Base-by-base conservation (phyloP, 1,140 invertebrate species). In the Euschistus heros region DNA sequence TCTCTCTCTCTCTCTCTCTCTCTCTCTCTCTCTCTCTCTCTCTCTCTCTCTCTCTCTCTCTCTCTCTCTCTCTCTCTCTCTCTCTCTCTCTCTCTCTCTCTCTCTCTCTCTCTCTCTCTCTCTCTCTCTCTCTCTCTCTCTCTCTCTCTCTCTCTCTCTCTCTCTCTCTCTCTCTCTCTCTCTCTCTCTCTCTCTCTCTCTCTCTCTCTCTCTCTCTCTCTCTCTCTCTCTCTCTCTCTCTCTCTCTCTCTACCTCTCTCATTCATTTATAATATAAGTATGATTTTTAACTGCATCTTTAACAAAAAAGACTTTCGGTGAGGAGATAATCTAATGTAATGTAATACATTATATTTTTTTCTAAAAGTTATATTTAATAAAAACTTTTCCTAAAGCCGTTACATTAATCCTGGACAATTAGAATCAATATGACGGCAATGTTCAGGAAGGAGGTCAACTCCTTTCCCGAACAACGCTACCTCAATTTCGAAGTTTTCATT, bases 71-170 rank as follows among this genome's bases (percentile, higher is more conserved):
- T 18, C 17, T 13, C 20, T 10, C 60, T 8, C 26, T 13, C 37
- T 24, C 24, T 27, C 37, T 18, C 62, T 15, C 17, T 44, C 42
- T 44, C 42, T 17, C 42, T 44, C 42, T 44, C 42, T 17, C 42
- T 44, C 42, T 17, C 17, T 42, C 30, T 30, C 47, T 59, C 46
- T 64, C 52, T 18, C 63, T 64, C 20, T 47, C 10, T 15, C 22
- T 22, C 17, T 22, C 30, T 57, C 63, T 30, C 47, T 59, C 46
- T 18, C 54, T 64, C 63, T 64, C 46, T 47, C 54, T 57, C 46
- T 17, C 37, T 20, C 42, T 59, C 47, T 18, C 46, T 33, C 59
- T 57, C 20, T 30, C 18, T 37, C 10, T 22, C 63, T 37, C 30
- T 64, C 20, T 57, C 20, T 37, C 8, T 24, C 42, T 17, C 7